Percentiles rank a stretch among this genome's conserved stretches.
Conservation (phyloP, 2,888 invertebrate genomes). For the Zootermopsis nevadensis region DNA sequence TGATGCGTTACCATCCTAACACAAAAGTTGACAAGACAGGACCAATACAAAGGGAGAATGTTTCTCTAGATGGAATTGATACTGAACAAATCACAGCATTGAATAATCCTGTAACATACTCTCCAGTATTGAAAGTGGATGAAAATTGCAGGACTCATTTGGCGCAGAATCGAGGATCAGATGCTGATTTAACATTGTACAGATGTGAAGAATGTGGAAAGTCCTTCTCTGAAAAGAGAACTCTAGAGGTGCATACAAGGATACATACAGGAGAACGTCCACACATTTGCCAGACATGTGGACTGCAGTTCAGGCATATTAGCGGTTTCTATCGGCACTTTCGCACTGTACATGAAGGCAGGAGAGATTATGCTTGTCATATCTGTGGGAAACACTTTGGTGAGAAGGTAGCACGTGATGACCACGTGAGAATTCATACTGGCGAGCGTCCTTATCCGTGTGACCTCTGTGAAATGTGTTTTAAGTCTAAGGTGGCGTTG, state of each 20-base stretch:
- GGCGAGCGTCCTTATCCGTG: constrained; percentile 32
- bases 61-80: too few relatives aligned
- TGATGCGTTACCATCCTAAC: background rate
- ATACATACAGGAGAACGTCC: constrained; percentile 70
- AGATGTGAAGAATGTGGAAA: background rate
- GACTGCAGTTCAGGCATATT: constrained; percentile 67
- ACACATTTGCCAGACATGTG: constrained; percentile 74
- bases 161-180: background rate
- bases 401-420: constrained; percentile 59
- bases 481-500: constrained; percentile 74
- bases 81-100: too few relatives aligned
- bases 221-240: background rate
- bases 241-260: constrained; percentile 61
- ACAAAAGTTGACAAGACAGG: background rate
- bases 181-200: background rate
- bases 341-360: constrained; percentile 64
- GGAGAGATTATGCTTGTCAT: constrained; percentile 61
- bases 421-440: constrained; percentile 55
- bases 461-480: constrained; percentile 60
- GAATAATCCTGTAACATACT: too few relatives aligned
- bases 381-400: constrained; percentile 29
- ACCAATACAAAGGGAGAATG: background rate
- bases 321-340: constrained; percentile 62
- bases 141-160: background rate
- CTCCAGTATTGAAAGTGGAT: background rate